Percentiles rank a stretch among this genome's conserved stretches.
Evolutionary conservation across 2,113 vertebrate genomes (phyloP).

Genomic region (Noctilio leporinus): DNA sequence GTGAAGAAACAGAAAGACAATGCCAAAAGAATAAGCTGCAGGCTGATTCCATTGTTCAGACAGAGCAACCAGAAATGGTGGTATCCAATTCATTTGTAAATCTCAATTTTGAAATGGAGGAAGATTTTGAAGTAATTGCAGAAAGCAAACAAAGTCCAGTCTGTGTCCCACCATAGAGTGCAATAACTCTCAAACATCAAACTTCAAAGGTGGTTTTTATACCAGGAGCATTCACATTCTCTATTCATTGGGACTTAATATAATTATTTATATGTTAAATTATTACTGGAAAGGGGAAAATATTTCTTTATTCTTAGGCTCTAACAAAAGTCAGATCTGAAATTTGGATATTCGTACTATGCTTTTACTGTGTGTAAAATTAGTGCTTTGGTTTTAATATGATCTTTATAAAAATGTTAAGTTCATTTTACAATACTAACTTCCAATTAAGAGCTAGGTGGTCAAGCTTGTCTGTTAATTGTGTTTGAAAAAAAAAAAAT

Average conservation of each 20-base stretch:
- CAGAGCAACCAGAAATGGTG: constrained; percentile 77
- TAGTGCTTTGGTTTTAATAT: constrained; percentile 48
- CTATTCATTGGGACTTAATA: constrained; percentile 67
- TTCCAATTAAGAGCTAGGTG: background rate
- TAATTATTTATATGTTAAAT: constrained; percentile 68
- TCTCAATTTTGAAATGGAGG: constrained; percentile 85
- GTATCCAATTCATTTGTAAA: constrained; percentile 76
- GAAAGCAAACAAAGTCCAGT: constrained; percentile 84
- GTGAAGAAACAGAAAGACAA: constrained; percentile 88
- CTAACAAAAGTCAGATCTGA: constrained; percentile 49
- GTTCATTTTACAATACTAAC: background rate
- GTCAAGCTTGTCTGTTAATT: background rate
- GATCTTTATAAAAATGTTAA: constrained; percentile 17
- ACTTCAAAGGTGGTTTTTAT: constrained; percentile 34
- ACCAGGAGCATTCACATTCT: constrained; percentile 65
- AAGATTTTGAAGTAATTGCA: constrained; percentile 64
- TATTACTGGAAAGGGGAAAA: constrained; percentile 65
- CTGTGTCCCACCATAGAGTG: constrained; percentile 82
- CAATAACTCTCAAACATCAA: constrained; percentile 53
- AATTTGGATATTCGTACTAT: constrained; percentile 30
- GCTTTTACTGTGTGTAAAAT: constrained; percentile 35
- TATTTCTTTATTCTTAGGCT: constrained; percentile 55
- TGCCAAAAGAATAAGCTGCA: constrained; percentile 78
- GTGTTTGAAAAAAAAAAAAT: background rate
- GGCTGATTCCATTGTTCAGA: constrained; percentile 72